A percentile compares a stretch with the other conserved stretches of the same genome.
Evolutionary conservation across 1,140 invertebrate genomes (phyloP).

Genomic region (Drosophila simulans): DNA sequence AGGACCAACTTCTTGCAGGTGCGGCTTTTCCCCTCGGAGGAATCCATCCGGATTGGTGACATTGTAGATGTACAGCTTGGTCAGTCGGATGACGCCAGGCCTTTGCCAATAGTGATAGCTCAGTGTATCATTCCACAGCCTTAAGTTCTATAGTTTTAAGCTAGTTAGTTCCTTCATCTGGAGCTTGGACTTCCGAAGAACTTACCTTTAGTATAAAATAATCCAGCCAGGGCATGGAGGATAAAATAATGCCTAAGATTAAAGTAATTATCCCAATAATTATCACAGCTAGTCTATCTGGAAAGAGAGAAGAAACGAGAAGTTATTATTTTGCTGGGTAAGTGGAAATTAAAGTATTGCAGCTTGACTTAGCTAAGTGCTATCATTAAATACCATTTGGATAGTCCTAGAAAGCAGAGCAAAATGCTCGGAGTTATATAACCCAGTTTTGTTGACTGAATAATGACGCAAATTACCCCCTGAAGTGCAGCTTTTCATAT

Average conservation of each 20-base stretch:
- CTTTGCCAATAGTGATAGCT: constrained; percentile 97
- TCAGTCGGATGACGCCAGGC: constrained; percentile 93
- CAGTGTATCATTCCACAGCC: constrained; percentile 92
- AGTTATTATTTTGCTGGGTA: neutral
- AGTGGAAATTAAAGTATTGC: too few species aligned
- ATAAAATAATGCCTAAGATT: constrained; percentile 91
- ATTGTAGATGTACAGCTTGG: constrained; percentile 96
- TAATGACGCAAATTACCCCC: neutral
- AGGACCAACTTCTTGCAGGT: constrained; percentile 92
- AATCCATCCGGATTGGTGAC: constrained; percentile 94
- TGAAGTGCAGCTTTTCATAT: neutral
- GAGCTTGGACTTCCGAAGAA: neutral
- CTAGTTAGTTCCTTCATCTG: too few species aligned
- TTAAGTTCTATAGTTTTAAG: constrained; percentile 88
- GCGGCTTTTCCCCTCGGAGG: constrained; percentile 91
- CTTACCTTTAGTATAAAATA: constrained; percentile 93
- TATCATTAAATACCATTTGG: neutral
- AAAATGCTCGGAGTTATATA: neutral
- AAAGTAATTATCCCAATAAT: constrained; percentile 91
- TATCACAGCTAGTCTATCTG: constrained; percentile 92
- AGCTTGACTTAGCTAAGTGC: neutral
- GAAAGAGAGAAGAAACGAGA: constrained; percentile 79
- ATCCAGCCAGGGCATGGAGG: constrained; percentile 93
- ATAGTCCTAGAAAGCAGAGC: neutral
- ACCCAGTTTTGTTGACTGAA: constrained; percentile 1